Base-by-base conservation (phyloP, 2,113 vertebrate genomes). In the Brachirus orientalis region DNA sequence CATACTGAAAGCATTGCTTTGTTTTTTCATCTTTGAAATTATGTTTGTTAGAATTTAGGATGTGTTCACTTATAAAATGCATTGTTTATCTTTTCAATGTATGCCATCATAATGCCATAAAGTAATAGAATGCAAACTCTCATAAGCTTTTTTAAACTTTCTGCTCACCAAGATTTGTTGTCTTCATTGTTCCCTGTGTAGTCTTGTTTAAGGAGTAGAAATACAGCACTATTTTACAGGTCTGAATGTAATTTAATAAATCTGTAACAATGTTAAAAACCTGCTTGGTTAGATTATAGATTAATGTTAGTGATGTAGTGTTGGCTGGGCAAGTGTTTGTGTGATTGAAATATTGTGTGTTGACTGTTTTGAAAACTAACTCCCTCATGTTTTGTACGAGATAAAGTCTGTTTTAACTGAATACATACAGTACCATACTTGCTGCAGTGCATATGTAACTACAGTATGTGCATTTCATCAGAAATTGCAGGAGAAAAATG, bases 371-470 rank as follows among this genome's bases (percentile, higher is more conserved):
- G 56, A 88, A 87, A 63, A 77, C 7, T 86, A 76, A 78, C 57
- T 79, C 62, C 63, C 73, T 44, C 83, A 58, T 86, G 81, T 92
- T 93, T 92, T 91, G 85, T 91, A 91, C 90, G 90, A 79, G 84
- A 89, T 91, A 90, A 87, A 89, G 46, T 76, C 69, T 62, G 79
- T 83, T 92, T 91, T 82, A 77, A 84, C 64, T 77, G 83, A 62
- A 80, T 22, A 69, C 46, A 1, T 16, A 1, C 20, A 56, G 69
- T 72, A n/a, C n/a, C n/a, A n/a, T 41, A 13, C 0, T 51, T 33
- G 8, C 48, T 16, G 28, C 6, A 28, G 28, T 28, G 28, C 28
- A n/a, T n/a, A n/a, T 28, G 28, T 6, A 28, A 28, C 6, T 28
- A 28, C 6, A 4, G 28, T 6, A n/a, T n/a, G n/a, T 28, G 28